Conservation (phyloP, 2,797 vertebrate genomes). For the Acomys russatus region DNA sequence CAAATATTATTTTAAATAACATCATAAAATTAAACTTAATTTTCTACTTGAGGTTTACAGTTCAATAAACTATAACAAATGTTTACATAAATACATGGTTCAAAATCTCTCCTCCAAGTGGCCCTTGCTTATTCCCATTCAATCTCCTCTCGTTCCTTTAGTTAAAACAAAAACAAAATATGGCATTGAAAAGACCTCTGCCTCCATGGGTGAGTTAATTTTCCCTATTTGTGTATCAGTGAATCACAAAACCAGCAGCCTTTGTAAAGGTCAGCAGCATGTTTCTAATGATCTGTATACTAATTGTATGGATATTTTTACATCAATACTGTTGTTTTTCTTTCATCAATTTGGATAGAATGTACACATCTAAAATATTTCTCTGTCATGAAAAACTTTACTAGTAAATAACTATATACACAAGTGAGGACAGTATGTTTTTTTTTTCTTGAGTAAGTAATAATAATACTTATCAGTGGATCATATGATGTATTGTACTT, state of each 20-base stretch:
- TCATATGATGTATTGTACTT: not conserved
- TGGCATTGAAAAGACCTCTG: not conserved
- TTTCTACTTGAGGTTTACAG: not conserved
- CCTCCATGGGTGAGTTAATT: not conserved
- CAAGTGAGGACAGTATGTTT: not conserved
- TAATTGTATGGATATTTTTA: not conserved
- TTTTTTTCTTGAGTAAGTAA: not conserved
- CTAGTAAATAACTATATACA: not conserved
- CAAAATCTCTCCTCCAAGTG: not conserved
- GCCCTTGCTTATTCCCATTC: not conserved
- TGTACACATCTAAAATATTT: not conserved
- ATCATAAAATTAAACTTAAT: not conserved
- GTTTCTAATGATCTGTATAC: not conserved
- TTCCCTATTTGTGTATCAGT: not conserved
- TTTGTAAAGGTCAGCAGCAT: not conserved
- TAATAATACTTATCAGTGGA: not conserved
- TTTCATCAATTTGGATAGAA: not conserved
- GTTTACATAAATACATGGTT: not conserved
- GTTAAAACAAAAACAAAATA: not conserved
- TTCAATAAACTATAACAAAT: not conserved
- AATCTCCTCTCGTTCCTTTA: not conserved
- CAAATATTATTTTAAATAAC: not conserved
- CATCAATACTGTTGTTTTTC: not conserved
- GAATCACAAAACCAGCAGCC: not conserved
- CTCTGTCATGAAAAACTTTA: not conserved